These are phyloP conservation scores for Tangara arthus DNA, from an alignment of 2,797 vertebrate genomes.

Conservation along the genomic window DNA sequence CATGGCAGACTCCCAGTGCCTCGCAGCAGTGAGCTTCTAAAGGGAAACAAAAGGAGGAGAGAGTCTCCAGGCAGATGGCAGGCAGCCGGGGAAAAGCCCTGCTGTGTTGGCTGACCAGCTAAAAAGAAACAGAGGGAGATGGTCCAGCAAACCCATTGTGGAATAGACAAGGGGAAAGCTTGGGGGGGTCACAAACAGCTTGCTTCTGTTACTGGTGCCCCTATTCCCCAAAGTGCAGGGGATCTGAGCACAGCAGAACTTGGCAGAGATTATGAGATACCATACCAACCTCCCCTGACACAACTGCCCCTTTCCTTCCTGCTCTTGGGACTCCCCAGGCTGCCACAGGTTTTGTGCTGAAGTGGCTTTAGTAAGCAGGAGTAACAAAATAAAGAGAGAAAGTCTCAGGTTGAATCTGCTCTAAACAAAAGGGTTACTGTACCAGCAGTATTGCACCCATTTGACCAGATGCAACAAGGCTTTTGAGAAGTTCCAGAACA, in stretches of 20 bases:
- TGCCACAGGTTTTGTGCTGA: neutral
- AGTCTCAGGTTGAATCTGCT: neutral
- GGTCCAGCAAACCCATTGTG: neutral
- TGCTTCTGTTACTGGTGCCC: neutral
- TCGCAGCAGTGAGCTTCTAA: neutral
- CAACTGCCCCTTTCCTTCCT: neutral
- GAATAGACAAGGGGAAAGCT: neutral
- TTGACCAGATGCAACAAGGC: neutral
- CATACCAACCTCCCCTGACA: neutral
- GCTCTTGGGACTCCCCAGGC: neutral
- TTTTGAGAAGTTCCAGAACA: neutral
- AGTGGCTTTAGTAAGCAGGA: neutral
- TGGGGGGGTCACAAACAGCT: neutral
- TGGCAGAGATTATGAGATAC: neutral
- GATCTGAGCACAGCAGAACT: neutral
- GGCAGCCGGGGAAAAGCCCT: neutral
- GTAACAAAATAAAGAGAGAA: neutral
- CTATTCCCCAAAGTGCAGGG: neutral
- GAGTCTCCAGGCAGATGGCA: slow-evolving; percentile 3
- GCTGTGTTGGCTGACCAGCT: neutral
- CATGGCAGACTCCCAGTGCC: neutral
- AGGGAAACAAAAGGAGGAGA: neutral
- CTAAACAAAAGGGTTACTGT: neutral
- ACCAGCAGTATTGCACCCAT: neutral
- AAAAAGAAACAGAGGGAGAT: neutral